Evolutionary conservation across 2,797 vertebrate genomes (phyloP).

Genomic region (Masticophis lateralis): DNA sequence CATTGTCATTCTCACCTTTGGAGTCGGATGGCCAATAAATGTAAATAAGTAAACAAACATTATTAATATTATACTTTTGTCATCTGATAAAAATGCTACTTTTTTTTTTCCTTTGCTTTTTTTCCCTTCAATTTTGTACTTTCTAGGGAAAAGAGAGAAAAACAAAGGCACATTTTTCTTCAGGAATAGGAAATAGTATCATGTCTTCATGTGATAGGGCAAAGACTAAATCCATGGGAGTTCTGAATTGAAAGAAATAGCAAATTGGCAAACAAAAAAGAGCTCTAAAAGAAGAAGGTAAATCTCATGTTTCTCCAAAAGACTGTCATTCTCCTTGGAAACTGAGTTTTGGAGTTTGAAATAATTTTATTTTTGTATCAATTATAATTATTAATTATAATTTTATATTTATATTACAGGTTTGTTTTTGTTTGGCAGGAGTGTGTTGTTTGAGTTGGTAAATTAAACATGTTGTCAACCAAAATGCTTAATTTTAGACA

Average conservation of each 20-base stretch:
- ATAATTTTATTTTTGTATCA: neutral
- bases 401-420: neutral
- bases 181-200: neutral
- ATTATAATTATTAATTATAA: neutral
- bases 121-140: neutral
- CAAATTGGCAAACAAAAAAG: neutral
- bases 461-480: conserved; percentile 23
- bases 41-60: neutral
- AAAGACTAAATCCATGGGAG: neutral
- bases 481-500: conserved; percentile 27
- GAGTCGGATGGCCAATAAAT: neutral
- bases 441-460: conserved; percentile 11
- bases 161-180: neutral
- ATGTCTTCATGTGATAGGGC: neutral
- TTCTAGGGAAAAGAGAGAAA: neutral
- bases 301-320: neutral
- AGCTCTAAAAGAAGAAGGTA: neutral
- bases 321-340: neutral
- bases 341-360: neutral
- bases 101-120: neutral
- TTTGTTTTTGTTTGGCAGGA: conserved; percentile 5
- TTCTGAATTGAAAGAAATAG: neutral
- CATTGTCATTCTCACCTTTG: neutral
- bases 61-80: neutral
- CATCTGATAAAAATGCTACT: neutral